Evolutionary conservation across 2,888 invertebrate species (phyloP).

Genomic region (Magallana nippona): DNA sequence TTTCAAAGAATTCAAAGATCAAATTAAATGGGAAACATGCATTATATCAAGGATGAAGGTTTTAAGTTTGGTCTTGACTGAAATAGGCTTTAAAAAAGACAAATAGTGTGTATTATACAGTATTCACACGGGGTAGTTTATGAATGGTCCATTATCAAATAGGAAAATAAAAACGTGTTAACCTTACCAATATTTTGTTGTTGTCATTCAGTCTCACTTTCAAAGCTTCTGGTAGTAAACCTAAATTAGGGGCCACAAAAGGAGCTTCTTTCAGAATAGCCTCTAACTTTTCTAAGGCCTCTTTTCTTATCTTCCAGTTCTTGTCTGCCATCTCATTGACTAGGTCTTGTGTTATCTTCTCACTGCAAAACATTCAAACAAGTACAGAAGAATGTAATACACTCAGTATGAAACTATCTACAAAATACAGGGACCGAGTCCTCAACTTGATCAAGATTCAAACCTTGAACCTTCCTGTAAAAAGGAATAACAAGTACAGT

Average conservation of each 20-base stretch:
- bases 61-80: too few relatives aligned
- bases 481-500: too few relatives aligned
- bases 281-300: slow-evolving; percentile 87
- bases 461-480: too few relatives aligned
- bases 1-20: too few relatives aligned
- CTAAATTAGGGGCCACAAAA: slow-evolving; percentile 90
- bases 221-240: slow-evolving; percentile 90
- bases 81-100: too few relatives aligned
- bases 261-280: slow-evolving; percentile 88
- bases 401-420: not conserved
- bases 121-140: too few relatives aligned
- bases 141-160: too few relatives aligned
- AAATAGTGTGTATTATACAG: too few relatives aligned
- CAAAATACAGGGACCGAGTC: not conserved
- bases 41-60: too few relatives aligned
- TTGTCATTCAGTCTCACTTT: slow-evolving; percentile 90
- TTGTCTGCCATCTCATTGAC: slow-evolving; percentile 84
- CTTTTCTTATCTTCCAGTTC: slow-evolving; percentile 91
- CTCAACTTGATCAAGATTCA: too few relatives aligned
- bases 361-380: slow-evolving; percentile 78
- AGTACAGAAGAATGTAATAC: slow-evolving; percentile 53
- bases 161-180: too few relatives aligned
- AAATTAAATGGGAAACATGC: too few relatives aligned
- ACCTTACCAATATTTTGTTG: slow-evolving; percentile 89
- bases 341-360: slow-evolving; percentile 89